Percentiles rank a stretch among this genome's conserved stretches.
Evolutionary conservation across 2,113 vertebrate species (phyloP).

Genomic region (Tapirus terrestris): DNA sequence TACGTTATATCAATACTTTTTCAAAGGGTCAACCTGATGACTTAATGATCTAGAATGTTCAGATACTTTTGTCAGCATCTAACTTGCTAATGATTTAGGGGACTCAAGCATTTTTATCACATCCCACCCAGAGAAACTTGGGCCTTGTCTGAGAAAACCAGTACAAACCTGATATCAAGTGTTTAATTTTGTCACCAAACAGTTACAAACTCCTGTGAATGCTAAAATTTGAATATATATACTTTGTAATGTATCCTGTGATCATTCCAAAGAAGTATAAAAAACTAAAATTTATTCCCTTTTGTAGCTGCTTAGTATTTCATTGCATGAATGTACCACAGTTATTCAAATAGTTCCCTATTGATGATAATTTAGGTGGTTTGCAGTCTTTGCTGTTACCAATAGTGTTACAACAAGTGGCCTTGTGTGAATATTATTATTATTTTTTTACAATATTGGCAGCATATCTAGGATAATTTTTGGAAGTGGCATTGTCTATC

Average conservation of each 20-base stretch:
- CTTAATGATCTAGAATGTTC: neutral
- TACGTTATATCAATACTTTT: neutral
- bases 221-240: slow-evolving; percentile 4
- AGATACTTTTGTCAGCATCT: neutral
- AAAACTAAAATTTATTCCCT: neutral
- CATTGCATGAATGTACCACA: neutral
- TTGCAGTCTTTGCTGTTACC: neutral
- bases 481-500: neutral
- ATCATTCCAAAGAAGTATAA: neutral
- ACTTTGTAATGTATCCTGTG: neutral
- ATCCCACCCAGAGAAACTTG: neutral
- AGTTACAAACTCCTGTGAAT: neutral
- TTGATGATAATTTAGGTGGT: neutral
- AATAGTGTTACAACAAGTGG: neutral
- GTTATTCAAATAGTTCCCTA: neutral
- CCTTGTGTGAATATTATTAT: neutral
- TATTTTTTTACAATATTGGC: neutral
- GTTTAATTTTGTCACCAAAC: neutral
- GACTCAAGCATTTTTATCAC: neutral
- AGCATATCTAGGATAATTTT: neutral
- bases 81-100: neutral
- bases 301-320: neutral
- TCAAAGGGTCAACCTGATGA: neutral
- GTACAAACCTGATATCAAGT: neutral
- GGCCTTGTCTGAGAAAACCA: neutral